Evolutionary conservation across 2,888 invertebrate species (phyloP), one percentile per base, ranked within the genome.

Genomic region (Phragmatobia fuliginosa): DNA sequence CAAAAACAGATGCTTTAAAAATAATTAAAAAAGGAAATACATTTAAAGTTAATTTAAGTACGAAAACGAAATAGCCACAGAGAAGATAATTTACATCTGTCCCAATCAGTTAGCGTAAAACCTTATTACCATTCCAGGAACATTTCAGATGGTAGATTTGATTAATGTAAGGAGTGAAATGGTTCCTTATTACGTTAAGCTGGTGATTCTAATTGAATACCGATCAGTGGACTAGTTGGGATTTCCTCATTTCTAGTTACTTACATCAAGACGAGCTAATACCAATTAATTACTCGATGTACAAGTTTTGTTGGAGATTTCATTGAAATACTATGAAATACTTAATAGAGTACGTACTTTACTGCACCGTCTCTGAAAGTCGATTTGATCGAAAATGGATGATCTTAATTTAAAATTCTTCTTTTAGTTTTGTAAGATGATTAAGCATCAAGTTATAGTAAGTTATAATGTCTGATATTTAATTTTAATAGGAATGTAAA

Each of bases 141-240:
- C 64, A 69, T 66, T 31, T n/a, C 56, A 36, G 62, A 56, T 38
- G 36, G 61, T 41, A 66, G 28, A 70, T 70, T 70, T 66, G 66
- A 66, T 70, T 62, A 66, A 70, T 62, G 62, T 58, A 28, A 45
- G 62, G 62, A 62, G 61, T 38, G 61, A 70, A 45, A 28, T 70
- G 62, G 66, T 70, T 70, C 70, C 66, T 66, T 66, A 66, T 66
- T 66, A 62, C 52, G 16, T 69, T 69, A 32, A 52, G 49, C n/a
- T 10, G 38, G 25, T 56, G 69, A 69, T 61, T 66, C 66, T 66
- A 66, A 70, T 70, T 70, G 66, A 66, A 70, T 70, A 45, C 52
- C 66, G 62, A 62, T 70, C 70, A 45, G 62, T 66, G 41, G 58
- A 62, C 62, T 62, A 66, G 41, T 66, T 33, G 61, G 62, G 41